Evolutionary conservation across 2,888 invertebrate genomes (phyloP).

Genomic region (Mayetiola destructor): DNA sequence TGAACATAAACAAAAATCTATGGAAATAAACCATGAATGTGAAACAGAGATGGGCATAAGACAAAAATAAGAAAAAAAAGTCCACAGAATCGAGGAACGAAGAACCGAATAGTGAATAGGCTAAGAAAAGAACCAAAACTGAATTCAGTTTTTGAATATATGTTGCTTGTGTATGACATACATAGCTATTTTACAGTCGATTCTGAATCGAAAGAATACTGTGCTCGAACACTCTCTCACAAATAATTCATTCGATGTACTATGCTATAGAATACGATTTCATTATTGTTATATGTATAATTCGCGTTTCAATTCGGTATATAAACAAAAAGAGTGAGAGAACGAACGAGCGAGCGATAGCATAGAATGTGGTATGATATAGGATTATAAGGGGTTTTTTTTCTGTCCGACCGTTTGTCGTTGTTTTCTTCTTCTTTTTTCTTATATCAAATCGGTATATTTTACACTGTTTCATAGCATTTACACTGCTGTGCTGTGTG

Average conservation of each 20-base stretch:
- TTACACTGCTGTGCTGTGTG: not conserved
- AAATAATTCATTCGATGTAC: no score
- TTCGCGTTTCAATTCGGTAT: no score
- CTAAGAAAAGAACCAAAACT: not conserved
- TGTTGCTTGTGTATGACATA: no score
- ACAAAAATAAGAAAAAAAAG: not conserved
- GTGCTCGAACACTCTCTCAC: no score
- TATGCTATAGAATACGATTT: no score
- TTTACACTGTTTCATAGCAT: slow-evolving; percentile 1
- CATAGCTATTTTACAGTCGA: no score
- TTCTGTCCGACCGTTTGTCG: slow-evolving; percentile 1
- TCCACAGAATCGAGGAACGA: not conserved
- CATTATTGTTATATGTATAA: no score
- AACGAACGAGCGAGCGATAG: no score
- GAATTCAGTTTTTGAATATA: no score
- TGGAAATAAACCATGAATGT: not conserved
- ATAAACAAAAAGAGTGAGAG: no score
- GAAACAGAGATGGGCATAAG: not conserved
- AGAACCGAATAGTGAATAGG: not conserved
- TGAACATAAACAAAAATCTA: slow-evolving; percentile 7
- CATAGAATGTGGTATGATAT: no score
- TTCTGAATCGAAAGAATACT: no score
- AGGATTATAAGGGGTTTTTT: slow-evolving; percentile 12
- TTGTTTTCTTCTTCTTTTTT: slow-evolving; percentile 3
- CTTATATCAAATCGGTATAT: not conserved